Conservation (phyloP, 2,888 invertebrate genomes). For the Sarcophaga variegata region DNA sequence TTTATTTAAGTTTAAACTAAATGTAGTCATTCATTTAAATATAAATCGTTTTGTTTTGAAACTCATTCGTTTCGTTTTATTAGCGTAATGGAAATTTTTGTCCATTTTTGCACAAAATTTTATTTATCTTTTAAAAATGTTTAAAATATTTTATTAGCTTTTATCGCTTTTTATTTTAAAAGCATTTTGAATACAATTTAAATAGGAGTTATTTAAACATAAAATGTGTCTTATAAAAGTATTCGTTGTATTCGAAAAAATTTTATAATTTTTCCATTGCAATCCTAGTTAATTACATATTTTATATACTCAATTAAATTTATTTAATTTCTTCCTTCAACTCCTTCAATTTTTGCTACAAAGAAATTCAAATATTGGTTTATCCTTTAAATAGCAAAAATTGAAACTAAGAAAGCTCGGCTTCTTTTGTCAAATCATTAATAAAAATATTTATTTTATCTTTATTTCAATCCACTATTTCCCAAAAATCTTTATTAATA, state of each 20-base stretch:
- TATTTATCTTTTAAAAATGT: too few species aligned
- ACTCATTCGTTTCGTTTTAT: constrained; percentile 34
- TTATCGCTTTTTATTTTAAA: too few species aligned
- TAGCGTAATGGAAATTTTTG: constrained; percentile 1
- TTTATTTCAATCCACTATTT: neutral
- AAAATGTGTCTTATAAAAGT: constrained; percentile 54
- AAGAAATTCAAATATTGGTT: too few species aligned
- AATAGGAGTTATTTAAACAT: constrained; percentile 23
- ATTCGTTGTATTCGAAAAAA: constrained; percentile 70
- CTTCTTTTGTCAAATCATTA: neutral
- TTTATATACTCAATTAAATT: neutral
- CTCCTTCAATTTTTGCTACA: too few species aligned
- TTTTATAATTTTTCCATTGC: constrained; percentile 45
- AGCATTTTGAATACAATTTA: neutral
- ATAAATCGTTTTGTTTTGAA: constrained; percentile 56
- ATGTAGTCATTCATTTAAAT: constrained; percentile 20
- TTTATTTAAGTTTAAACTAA: constrained; percentile 24
- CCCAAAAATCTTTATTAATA: neutral
- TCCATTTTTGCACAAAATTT: neutral
- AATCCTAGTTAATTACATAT: neutral
- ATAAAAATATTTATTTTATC: neutral
- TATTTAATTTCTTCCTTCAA: neutral
- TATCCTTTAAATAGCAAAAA: neutral
- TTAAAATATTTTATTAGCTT: too few species aligned
- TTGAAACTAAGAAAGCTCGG: neutral